Base-by-base conservation (phyloP, 2,797 vertebrate genomes). In the Okamejei kenojei region DNA sequence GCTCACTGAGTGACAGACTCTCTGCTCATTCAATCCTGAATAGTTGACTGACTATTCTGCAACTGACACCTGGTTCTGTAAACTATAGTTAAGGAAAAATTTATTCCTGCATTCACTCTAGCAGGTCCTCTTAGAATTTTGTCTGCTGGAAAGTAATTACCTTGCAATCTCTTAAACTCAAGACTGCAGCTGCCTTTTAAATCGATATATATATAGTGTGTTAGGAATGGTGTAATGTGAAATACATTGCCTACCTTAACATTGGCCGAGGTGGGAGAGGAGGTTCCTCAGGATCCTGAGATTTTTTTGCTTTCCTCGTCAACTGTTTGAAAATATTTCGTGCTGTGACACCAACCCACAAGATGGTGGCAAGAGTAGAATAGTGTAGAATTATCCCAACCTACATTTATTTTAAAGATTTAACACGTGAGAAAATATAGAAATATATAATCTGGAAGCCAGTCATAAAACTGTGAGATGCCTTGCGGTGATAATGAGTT, bases 251-350 rank as follows among this genome's bases (percentile, higher is more conserved):
- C 90, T 96, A 99, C 99, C 99, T 98, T 84, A 99, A 96, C 99
- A 99, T 99, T 0, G 99, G 99, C 78, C 99, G 96, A 0, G 98
- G 99, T 0, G 99, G 98, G 0, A 98, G 98, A 0, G 97, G 98
- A 0, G 98, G 98, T 73, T 99, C 98, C 19, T 99, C 99, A 90
- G 98, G 96, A 94, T 99, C 98, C 93, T 99, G 98, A 38, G 98
- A 99, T 35, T 97, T 96, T 23, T 99, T 99, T 61, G 97, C 96
- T 94, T 99, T 99, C 93, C 97, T 98, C 0, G 98, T 99, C 95
- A 99, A 96, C 96, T 99, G 99, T 93, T 99, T 99, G 94, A 99
- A 99, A 94, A 99, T 99, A 95, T 99, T 99, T 93, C 99, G 97
- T 61, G 98, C 99, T 0, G 98, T 99, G 94, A 99, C 98, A 0